These are phyloP conservation scores for Drosophila teissieri DNA, from an alignment of 1,140 invertebrate species.

Conservation along the genomic window DNA sequence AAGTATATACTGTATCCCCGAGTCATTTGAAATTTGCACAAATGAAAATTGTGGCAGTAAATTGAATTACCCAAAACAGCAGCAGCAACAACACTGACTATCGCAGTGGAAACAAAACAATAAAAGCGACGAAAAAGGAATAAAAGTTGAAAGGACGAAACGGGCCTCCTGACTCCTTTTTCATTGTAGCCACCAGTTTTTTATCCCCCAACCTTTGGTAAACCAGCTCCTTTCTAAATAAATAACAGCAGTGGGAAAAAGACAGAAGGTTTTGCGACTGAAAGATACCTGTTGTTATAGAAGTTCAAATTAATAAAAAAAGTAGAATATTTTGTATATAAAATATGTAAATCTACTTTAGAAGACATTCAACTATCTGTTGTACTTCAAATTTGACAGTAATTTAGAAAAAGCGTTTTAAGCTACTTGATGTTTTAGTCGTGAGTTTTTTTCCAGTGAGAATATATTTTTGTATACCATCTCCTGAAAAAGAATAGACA, in stretches of 20 bases:
- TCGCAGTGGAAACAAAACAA: conserved; percentile 79
- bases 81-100: conserved; percentile 47
- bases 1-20: conserved; percentile 29
- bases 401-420: too few relatives aligned
- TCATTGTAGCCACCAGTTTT: neutral
- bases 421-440: too few relatives aligned
- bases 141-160: conserved; percentile 69
- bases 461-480: neutral
- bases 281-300: conserved; percentile 8
- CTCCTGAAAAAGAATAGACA: neutral
- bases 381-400: too few relatives aligned
- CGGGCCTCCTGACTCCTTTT: conserved; percentile 20
- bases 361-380: too few relatives aligned
- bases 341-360: too few relatives aligned
- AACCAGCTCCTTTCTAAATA: conserved; percentile 28
- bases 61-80: conserved; percentile 76
- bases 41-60: conserved; percentile 80
- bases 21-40: conserved; percentile 72
- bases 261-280: neutral
- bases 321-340: too few relatives aligned
- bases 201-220: neutral
- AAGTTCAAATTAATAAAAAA: too few relatives aligned
- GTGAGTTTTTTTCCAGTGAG: too few relatives aligned
- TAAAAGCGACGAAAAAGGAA: conserved; percentile 61
- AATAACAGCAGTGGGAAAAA: conserved; percentile 34